phyloP scores from a whole-genome alignment of 2,113 vertebrate genomes.

The Lota lota region DNA sequence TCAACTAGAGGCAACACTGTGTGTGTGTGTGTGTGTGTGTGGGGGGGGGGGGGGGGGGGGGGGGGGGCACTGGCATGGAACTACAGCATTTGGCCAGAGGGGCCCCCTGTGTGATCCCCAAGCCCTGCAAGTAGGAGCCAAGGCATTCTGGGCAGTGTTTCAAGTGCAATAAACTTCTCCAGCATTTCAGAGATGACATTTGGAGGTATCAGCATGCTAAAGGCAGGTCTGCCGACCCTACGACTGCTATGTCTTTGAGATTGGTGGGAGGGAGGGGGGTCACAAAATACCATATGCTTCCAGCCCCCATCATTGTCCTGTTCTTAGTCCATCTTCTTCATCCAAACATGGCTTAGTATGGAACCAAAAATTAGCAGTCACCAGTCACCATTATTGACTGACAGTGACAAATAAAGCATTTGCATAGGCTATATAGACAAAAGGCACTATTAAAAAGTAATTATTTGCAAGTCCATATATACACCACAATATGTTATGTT shows the following conservation, averaged over 20 bases:
- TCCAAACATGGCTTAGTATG: too few relatives aligned
- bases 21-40: slow-evolving; percentile 6
- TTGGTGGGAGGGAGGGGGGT: slow-evolving; percentile 57
- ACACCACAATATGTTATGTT: too few relatives aligned
- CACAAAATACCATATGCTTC: slow-evolving; percentile 63
- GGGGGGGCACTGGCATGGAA: slow-evolving; percentile 51
- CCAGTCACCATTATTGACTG: too few relatives aligned
- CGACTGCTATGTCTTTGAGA: slow-evolving; percentile 54
- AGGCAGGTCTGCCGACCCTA: slow-evolving; percentile 61
- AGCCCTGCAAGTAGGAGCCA: slow-evolving; percentile 56
- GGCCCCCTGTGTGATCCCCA: slow-evolving; percentile 52
- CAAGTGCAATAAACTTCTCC: slow-evolving; percentile 76
- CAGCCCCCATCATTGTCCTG: slow-evolving; percentile 12
- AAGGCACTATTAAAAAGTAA: too few relatives aligned
- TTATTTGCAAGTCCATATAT: too few relatives aligned
- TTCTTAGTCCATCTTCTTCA: too few relatives aligned
- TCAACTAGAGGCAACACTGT: slow-evolving; percentile 19
- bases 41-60: slow-evolving; percentile 28
- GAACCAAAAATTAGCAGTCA: too few relatives aligned
- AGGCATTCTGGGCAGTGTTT: slow-evolving; percentile 70
- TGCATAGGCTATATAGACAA: too few relatives aligned
- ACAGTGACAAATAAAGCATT: too few relatives aligned
- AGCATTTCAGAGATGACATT: slow-evolving; percentile 74
- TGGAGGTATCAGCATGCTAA: slow-evolving; percentile 72
- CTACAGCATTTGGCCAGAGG: slow-evolving; percentile 56